These are phyloP conservation scores for Oxyura jamaicensis DNA, from an alignment of 2,113 vertebrate genomes.

Conservation along the genomic window DNA sequence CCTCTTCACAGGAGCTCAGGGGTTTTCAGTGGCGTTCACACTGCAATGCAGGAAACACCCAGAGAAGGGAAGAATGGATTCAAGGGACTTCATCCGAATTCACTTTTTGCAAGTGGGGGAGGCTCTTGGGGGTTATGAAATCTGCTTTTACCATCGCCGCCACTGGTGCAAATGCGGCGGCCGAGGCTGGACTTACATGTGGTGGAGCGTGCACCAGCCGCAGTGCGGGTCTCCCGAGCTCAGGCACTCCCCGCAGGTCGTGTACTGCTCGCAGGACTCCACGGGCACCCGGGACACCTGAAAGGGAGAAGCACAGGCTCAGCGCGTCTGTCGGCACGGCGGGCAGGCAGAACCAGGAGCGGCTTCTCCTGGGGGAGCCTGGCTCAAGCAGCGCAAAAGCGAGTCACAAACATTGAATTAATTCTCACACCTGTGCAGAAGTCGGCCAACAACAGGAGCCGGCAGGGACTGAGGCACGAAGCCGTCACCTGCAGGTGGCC, in stretches of 20 bases:
- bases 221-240: constrained; percentile 98
- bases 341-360: not conserved
- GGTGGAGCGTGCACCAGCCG: constrained; percentile 97
- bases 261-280: constrained; percentile 95
- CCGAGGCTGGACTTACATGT: constrained; percentile 86
- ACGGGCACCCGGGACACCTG: constrained; percentile 94
- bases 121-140: not conserved
- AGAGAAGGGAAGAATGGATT: not conserved
- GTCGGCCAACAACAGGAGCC: not conserved
- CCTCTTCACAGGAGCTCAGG: not conserved
- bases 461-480: accelerated
- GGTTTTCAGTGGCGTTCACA: accelerated
- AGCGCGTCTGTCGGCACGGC: not conserved
- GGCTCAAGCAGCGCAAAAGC: not conserved
- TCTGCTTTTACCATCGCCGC: not conserved
- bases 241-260: constrained; percentile 93
- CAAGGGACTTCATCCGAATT: not conserved
- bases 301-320: not conserved
- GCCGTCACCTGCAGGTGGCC: accelerated
- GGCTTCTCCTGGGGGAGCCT: not conserved
- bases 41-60: not conserved
- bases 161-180: accelerated
- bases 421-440: not conserved
- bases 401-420: not conserved
- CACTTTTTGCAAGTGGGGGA: accelerated